phyloP scores from a whole-genome alignment of 1,140 invertebrate genomes.

The Phymastichus coffea region DNA sequence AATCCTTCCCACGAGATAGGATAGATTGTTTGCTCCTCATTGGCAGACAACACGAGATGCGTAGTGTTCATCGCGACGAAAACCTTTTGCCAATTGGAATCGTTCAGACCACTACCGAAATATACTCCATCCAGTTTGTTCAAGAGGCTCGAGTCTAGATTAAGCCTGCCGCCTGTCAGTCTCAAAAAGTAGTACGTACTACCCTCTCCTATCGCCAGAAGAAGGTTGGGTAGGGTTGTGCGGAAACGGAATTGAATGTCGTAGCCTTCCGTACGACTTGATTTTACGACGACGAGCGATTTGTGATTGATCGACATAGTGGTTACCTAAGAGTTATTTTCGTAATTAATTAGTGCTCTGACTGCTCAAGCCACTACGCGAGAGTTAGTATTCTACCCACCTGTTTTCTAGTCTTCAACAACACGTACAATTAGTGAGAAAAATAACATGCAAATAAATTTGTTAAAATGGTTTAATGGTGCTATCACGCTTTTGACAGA shows the following conservation, averaged over 20 bases:
- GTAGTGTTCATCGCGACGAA: slow-evolving; percentile 84
- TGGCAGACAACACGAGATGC: slow-evolving; percentile 79
- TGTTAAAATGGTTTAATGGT: too few relatives aligned
- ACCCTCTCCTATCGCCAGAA: slow-evolving; percentile 83
- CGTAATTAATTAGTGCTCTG: slow-evolving; percentile 30
- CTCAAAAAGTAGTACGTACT: slow-evolving; percentile 81
- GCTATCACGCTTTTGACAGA: too few relatives aligned
- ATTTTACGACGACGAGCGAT: slow-evolving; percentile 77
- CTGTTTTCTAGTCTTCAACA: slow-evolving; percentile 27
- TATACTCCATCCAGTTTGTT: slow-evolving; percentile 90
- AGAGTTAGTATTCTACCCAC: slow-evolving; percentile 26
- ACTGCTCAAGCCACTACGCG: not conserved
- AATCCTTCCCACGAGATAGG: slow-evolving; percentile 78
- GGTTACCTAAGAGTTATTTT: slow-evolving; percentile 61
- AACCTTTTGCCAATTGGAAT: slow-evolving; percentile 85
- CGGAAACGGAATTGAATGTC: slow-evolving; percentile 87
- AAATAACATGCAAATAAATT: slow-evolving; percentile 20
- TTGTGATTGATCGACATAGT: slow-evolving; percentile 82
- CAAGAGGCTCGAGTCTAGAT: slow-evolving; percentile 80
- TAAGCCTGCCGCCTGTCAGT: slow-evolving; percentile 76
- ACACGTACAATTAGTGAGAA: slow-evolving; percentile 16
- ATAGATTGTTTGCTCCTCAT: slow-evolving; percentile 86
- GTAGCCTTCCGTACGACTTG: slow-evolving; percentile 79
- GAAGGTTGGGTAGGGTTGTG: slow-evolving; percentile 82
- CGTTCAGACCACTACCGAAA: slow-evolving; percentile 78